These are phyloP conservation scores for Liasis olivaceus DNA, from an alignment of 2,797 vertebrate species.

Conservation along the genomic window DNA sequence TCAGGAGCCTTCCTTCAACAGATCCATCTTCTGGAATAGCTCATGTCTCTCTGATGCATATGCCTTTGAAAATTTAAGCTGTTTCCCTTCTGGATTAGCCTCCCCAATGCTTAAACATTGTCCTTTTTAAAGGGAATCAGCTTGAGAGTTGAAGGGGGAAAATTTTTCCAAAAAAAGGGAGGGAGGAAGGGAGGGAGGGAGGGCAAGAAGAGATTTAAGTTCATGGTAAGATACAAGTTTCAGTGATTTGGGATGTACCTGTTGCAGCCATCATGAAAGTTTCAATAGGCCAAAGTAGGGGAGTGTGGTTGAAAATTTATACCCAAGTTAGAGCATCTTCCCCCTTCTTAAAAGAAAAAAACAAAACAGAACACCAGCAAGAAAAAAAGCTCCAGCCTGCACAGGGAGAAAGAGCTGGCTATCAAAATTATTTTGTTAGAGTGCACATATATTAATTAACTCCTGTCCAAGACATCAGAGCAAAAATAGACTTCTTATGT, in stretches of 20 bases:
- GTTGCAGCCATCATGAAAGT: neutral
- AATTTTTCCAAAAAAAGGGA: neutral
- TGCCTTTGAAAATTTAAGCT: neutral
- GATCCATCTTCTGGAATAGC: neutral
- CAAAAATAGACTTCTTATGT: neutral
- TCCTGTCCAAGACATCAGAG: neutral
- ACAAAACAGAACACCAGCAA: neutral
- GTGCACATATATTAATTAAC: neutral
- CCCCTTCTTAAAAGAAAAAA: neutral
- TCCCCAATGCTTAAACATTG: neutral
- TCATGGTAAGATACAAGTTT: constrained; percentile 1
- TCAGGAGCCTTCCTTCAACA: neutral
- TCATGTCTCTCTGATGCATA: neutral
- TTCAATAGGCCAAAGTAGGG: constrained; percentile 22
- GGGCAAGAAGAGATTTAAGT: neutral
- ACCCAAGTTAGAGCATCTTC: neutral
- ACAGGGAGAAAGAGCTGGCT: neutral
- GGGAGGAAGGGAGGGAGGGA: neutral
- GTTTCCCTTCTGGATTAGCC: constrained; percentile 10
- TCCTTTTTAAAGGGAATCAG: neutral
- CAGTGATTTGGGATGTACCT: neutral
- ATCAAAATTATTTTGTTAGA: constrained; percentile 1
- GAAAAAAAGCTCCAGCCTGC: neutral
- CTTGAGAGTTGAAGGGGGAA: neutral
- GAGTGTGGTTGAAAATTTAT: neutral